Conservation (phyloP, 1,140 invertebrate species). For the Ruditapes philippinarum region DNA sequence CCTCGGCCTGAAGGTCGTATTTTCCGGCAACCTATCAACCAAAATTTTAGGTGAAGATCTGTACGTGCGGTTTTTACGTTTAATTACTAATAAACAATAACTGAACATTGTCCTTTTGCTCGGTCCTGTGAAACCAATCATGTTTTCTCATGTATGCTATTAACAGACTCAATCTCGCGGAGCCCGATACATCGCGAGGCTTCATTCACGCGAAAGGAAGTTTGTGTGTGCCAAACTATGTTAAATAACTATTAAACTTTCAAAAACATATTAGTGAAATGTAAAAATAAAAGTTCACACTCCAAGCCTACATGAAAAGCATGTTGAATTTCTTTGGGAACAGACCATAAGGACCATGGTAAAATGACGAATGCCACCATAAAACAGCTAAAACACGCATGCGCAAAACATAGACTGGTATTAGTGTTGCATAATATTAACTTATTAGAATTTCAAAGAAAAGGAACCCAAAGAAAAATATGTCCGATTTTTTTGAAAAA, state of each 20-base stretch:
- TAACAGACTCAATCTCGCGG: background rate
- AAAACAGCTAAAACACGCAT: conserved; percentile 47
- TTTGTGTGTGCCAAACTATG: background rate
- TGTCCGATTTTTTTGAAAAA: background rate
- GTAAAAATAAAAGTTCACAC: conserved; percentile 44
- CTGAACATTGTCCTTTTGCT: background rate
- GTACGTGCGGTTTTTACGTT: background rate
- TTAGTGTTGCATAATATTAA: conserved; percentile 25
- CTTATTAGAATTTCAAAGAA: background rate
- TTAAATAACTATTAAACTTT: conserved; percentile 22
- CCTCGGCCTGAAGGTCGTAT: conserved; percentile 80
- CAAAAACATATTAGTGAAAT: conserved; percentile 27
- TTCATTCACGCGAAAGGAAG: background rate
- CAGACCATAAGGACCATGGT: conserved; percentile 14
- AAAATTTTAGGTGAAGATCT: conserved; percentile 37
- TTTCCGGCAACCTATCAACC: conserved; percentile 78
- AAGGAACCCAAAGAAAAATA: background rate
- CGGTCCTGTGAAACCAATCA: background rate
- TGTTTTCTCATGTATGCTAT: conserved; percentile 20
- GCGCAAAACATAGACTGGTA: conserved; percentile 49
- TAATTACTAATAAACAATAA: background rate
- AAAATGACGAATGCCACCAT: conserved; percentile 53
- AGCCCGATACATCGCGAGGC: background rate
- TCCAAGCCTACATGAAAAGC: conserved; percentile 45
- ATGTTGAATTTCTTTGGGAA: conserved; percentile 26